Conservation (phyloP, 2,113 vertebrate species). For the Gallinago paraguaiae region DNA sequence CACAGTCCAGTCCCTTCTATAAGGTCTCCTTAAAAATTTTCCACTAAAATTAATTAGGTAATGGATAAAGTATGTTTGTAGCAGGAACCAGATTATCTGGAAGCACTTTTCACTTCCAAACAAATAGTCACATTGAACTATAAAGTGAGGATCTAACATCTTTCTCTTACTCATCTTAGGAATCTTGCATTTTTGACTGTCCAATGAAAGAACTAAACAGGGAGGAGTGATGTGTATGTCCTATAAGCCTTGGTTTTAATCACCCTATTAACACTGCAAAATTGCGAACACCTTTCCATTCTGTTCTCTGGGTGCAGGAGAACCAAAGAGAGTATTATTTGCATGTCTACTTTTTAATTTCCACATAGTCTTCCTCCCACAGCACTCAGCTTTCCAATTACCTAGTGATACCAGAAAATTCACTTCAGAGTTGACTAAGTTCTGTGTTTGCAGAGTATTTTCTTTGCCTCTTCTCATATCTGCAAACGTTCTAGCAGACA, state of each 20-base stretch:
- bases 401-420: not conserved
- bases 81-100: not conserved
- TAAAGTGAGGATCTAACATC: not conserved
- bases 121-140: not conserved
- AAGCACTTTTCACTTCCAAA: not conserved
- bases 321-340: not conserved
- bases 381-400: not conserved
- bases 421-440: not conserved
- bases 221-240: not conserved
- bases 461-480: not conserved
- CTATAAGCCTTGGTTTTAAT: not conserved
- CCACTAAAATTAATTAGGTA: not conserved
- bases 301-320: not conserved
- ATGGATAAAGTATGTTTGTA: not conserved
- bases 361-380: not conserved
- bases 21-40: not conserved
- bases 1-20: not conserved
- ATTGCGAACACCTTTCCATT: not conserved
- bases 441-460: not conserved
- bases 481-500: not conserved
- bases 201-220: not conserved
- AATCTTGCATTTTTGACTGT: not conserved
- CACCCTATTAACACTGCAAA: not conserved
- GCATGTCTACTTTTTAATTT: not conserved
- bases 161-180: not conserved